phyloP scores from a whole-genome alignment of 2,888 invertebrate genomes.

The Nemotelus nigrinus region DNA sequence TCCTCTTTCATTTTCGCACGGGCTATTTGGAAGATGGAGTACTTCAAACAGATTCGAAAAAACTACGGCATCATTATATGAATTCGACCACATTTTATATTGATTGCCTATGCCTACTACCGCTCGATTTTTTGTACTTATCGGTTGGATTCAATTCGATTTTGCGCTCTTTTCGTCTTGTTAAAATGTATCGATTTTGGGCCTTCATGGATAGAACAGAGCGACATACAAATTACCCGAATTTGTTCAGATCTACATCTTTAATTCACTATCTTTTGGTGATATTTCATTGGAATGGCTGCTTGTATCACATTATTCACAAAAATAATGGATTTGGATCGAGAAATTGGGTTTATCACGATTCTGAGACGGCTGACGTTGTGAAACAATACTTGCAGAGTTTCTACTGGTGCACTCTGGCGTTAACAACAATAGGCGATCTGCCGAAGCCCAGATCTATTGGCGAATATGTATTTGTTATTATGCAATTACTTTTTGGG shows the following conservation, averaged over 20 bases:
- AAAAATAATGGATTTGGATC: conserved; percentile 95
- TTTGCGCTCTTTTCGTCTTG: conserved; percentile 92
- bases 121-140: conserved; percentile 96
- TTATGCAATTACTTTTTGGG: conserved; percentile 92
- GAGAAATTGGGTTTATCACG: conserved; percentile 91
- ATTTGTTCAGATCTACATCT: conserved; percentile 91
- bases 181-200: conserved; percentile 98
- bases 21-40: conserved; percentile 98
- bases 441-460: conserved; percentile 91
- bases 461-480: conserved; percentile 95
- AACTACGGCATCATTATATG: conserved; percentile 96
- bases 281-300: conserved; percentile 99
- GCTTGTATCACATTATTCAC: conserved; percentile 96
- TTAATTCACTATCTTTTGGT: conserved; percentile 95
- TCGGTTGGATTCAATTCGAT: conserved; percentile 98
- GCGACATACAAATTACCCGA: conserved; percentile 98
- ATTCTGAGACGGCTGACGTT: conserved; percentile 86
- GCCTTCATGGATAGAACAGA: conserved; percentile 98
- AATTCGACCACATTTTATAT: conserved; percentile 98
- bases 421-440: conserved; percentile 94
- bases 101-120: conserved; percentile 96
- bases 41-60: conserved; percentile 92
- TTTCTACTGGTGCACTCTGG: conserved; percentile 98
- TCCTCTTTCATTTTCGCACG: conserved; percentile 96
- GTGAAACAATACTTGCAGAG: conserved; percentile 96